These are phyloP conservation scores for Megaustenia siamemsis DNA, from an alignment of 2,888 invertebrate species.

Conservation along the genomic window DNA sequence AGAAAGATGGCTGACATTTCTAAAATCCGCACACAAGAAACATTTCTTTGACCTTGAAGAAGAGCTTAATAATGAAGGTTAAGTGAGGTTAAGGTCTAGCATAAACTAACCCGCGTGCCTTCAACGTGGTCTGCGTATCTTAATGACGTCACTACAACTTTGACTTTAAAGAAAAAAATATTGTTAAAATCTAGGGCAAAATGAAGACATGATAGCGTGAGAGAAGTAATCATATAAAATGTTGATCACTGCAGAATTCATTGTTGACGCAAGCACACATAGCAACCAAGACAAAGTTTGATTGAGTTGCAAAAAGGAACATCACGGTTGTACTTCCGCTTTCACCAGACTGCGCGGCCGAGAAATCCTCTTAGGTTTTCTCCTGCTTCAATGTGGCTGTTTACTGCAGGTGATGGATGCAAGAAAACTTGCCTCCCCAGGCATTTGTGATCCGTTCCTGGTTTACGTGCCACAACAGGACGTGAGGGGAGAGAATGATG, in stretches of 20 bases:
- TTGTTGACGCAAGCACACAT: neutral
- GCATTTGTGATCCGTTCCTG: constrained; percentile 11
- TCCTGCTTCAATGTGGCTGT: neutral
- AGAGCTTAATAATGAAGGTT: neutral
- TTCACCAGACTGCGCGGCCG: neutral
- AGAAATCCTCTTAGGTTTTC: constrained; percentile 14
- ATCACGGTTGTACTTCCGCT: constrained; percentile 6
- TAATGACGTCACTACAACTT: neutral
- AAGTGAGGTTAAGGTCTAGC: neutral
- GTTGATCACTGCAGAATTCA: neutral
- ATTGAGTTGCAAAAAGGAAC: neutral
- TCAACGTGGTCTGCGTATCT: neutral
- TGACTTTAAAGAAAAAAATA: neutral
- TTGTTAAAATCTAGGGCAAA: neutral
- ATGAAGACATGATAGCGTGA: neutral
- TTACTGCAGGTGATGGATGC: constrained; percentile 8
- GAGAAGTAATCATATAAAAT: neutral
- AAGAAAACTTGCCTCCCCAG: constrained; percentile 7
- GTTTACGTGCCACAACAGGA: neutral
- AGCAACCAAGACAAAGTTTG: neutral
- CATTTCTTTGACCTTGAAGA: too few species aligned
- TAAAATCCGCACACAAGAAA: too few species aligned
- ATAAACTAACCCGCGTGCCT: constrained; percentile 3
- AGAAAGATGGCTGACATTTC: too few species aligned
- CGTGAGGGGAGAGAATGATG: neutral